These are phyloP conservation scores for Spinus pinus DNA, from an alignment of 2,797 vertebrate genomes.

Conservation along the genomic window DNA sequence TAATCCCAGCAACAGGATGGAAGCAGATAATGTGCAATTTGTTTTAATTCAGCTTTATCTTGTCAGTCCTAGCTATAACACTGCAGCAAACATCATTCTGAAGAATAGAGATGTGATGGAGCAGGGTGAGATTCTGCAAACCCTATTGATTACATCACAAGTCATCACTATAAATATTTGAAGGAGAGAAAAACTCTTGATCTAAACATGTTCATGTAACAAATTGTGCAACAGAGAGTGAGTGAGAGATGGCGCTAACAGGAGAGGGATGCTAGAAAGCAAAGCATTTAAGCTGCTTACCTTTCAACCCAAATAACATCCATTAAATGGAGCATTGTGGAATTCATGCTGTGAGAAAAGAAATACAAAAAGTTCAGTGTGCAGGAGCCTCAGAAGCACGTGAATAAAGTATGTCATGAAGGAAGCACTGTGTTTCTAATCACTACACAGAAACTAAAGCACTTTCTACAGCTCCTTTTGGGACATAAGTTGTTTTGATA, in stretches of 20 bases:
- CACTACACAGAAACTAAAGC: neutral
- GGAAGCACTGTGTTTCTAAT: neutral
- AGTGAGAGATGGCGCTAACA: neutral
- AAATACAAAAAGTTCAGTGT: neutral
- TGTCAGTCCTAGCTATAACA: neutral
- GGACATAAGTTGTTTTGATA: neutral
- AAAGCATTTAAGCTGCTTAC: conserved; percentile 48
- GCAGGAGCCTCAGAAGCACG: neutral
- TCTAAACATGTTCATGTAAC: conserved; percentile 4
- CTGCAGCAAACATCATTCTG: neutral
- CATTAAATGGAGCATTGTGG: neutral
- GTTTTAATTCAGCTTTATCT: conserved; percentile 45
- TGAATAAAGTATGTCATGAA: neutral
- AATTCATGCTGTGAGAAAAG: neutral
- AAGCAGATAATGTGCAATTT: conserved; percentile 31
- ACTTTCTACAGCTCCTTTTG: neutral
- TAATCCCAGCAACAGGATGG: neutral
- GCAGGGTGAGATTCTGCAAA: conserved; percentile 3
- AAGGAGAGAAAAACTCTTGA: neutral
- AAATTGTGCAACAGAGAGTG: neutral
- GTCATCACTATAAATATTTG: conserved; percentile 32
- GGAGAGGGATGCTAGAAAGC: conserved; percentile 14
- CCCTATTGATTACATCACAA: conserved; percentile 30
- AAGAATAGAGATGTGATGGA: neutral
- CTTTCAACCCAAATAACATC: conserved; percentile 15